A percentile compares a stretch with the other conserved stretches of the same genome.
Evolutionary conservation across 2,797 vertebrate species (phyloP).

Genomic region (Apogon hyalosoma): DNA sequence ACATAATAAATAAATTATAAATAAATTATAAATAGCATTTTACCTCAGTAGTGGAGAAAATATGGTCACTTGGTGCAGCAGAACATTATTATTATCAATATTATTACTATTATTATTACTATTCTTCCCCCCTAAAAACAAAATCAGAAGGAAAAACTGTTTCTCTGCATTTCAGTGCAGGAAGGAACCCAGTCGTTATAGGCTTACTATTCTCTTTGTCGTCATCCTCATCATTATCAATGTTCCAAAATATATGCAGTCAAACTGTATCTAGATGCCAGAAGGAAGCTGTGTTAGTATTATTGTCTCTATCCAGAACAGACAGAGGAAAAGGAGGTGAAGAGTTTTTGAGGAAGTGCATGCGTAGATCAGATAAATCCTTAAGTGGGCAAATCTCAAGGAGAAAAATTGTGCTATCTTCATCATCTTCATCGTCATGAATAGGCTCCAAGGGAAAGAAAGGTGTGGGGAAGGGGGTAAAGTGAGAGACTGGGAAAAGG

Average conservation of each 20-base stretch:
- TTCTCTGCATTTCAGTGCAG: slow-evolving; percentile 72
- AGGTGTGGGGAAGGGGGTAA: slow-evolving; percentile 15
- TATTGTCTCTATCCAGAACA: slow-evolving; percentile 69
- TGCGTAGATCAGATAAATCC: slow-evolving; percentile 84
- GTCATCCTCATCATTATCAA: slow-evolving; percentile 54
- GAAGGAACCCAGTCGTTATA: slow-evolving; percentile 69
- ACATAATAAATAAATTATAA: slow-evolving; percentile 52
- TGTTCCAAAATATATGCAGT: slow-evolving; percentile 66
- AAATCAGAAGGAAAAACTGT: slow-evolving; percentile 68
- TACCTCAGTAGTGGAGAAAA: slow-evolving; percentile 83
- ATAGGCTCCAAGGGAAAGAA: slow-evolving; percentile 67
- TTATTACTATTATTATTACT: slow-evolving; percentile 75
- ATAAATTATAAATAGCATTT: slow-evolving; percentile 62
- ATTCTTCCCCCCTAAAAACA: slow-evolving; percentile 62
- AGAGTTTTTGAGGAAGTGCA: slow-evolving; percentile 81
- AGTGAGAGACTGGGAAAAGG: slow-evolving; percentile 38
- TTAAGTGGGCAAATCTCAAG: slow-evolving; percentile 83
- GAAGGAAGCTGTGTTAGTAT: slow-evolving; percentile 70
- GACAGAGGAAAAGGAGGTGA: slow-evolving; percentile 70
- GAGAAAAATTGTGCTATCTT: slow-evolving; percentile 87
- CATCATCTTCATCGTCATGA: slow-evolving; percentile 66
- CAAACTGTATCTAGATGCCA: slow-evolving; percentile 69
- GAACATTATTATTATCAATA: slow-evolving; percentile 82
- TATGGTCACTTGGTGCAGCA: slow-evolving; percentile 88
- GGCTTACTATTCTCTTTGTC: slow-evolving; percentile 63